phyloP scores from a whole-genome alignment of 2,797 vertebrate genomes.

The Sebastes cheni region DNA sequence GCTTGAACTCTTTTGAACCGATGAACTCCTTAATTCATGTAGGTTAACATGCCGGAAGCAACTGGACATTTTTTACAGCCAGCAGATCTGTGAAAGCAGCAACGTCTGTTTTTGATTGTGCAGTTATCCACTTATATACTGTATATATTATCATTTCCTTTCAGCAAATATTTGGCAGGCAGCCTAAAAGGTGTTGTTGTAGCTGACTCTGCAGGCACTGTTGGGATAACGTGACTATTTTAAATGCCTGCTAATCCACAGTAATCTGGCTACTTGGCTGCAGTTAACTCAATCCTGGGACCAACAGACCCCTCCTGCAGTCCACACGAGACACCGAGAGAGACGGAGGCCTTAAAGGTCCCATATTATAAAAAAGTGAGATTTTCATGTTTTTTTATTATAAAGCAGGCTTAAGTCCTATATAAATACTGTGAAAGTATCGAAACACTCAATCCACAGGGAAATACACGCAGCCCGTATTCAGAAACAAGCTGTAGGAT shows the following conservation, averaged over 20 bases:
- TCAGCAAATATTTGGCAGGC: constrained; percentile 29
- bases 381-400: too few relatives aligned
- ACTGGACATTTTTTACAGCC: background rate
- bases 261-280: constrained; percentile 81
- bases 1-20: constrained; percentile 30
- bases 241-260: constrained; percentile 80
- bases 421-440: too few relatives aligned
- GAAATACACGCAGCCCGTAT: too few relatives aligned
- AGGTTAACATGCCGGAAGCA: background rate
- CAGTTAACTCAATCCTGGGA: constrained; percentile 78
- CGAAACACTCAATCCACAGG: too few relatives aligned
- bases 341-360: background rate
- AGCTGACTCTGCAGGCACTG: constrained; percentile 64
- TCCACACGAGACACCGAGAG: background rate
- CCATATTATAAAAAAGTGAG: too few relatives aligned
- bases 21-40: constrained; percentile 3
- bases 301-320: constrained; percentile 32
- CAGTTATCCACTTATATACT: background rate
- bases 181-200: constrained; percentile 59
- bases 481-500: too few relatives aligned
- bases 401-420: too few relatives aligned
- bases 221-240: constrained; percentile 82
- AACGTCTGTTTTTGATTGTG: background rate
- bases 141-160: background rate
- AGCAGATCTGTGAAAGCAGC: background rate